Evolutionary conservation across 92 coral and sea anemone species (phyloP), one percentile per base, ranked within the genome.

Genomic region (Parazoanthus atlanticus): DNA sequence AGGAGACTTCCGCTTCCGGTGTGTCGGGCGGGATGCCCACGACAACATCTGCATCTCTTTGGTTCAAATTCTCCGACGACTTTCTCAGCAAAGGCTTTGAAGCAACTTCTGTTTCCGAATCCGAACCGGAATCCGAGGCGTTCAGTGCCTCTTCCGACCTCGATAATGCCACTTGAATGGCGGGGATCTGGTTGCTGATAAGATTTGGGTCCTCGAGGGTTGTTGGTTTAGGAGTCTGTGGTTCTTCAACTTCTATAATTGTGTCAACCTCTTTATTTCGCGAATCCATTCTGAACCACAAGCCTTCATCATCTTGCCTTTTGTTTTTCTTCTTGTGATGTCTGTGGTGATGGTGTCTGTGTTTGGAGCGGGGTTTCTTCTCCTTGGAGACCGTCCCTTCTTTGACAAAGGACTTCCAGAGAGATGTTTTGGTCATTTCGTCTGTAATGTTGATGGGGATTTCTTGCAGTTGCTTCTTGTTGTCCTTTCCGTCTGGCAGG

Each of bases 371-470:
- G 13, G 90, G 85, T 66, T 93, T 93, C 41, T 88, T 91, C 66
- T 70, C 78, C 8, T 70, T 82, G 58, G 6, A 69, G 30, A 61
- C 90, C 3, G 93, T 54, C 4, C 95, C 93, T 61, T 93, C 97
- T 66, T 85, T 93, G n/a, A 88, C 98, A 88, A 95, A 93, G 6
- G 94, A 91, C 88, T 95, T 92, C 99, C 99, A 97, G 17, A 97
- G 91, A 1, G 98, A 94, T 17, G 96, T 94, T 52, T 92, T 97
- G 58, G 94, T 92, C 96, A 97, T 92, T 84, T 97, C 99, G 23
- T 97, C 96, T 0, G 98, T 81, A 54, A 97, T 97, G 82, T 97
- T 97, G 43, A 97, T 94, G 6, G 96, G 94, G 58, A 89, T 81
- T 78, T 93, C 92, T 54, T 88, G 90, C 2, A 89, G 74, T 3